Conservation (phyloP, 1,140 invertebrate genomes). For the Delia radicum region DNA sequence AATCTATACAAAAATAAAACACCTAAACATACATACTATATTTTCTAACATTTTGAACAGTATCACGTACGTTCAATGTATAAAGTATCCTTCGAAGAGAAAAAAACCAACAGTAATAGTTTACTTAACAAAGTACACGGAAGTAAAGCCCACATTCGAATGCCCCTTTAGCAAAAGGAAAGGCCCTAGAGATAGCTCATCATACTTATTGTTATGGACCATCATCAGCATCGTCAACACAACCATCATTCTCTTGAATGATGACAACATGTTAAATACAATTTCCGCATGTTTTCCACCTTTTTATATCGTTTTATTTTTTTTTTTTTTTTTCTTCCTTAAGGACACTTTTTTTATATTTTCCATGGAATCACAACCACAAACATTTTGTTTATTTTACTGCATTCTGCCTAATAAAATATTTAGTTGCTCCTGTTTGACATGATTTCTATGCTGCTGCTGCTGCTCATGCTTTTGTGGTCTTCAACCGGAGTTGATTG, state of each 20-base stretch:
- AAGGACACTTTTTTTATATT: constrained; percentile 3
- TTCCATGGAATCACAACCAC: constrained; percentile 2
- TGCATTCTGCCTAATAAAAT: constrained; percentile 23
- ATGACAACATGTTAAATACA: neutral
- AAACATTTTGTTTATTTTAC: constrained; percentile 23
- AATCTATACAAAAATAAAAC: constrained; percentile 4
- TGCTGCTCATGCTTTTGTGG: neutral
- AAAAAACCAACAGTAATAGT: neutral
- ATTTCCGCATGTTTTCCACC: constrained; percentile 15
- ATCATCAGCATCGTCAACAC: constrained; percentile 8
- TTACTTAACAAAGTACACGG: neutral
- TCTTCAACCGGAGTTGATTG: neutral
- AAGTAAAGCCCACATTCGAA: neutral
- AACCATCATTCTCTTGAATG: constrained; percentile 2
- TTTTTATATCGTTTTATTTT: neutral
- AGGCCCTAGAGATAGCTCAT: constrained; percentile 13
- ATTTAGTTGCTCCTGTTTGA: constrained; percentile 18
- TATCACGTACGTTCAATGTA: constrained; percentile 13
- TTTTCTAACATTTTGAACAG: constrained; percentile 1
- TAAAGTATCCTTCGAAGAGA: neutral
- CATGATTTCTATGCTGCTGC: neutral
- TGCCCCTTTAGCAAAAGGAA: neutral
- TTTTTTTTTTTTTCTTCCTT: neutral
- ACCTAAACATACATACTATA: neutral
- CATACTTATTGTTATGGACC: constrained; percentile 14